These are phyloP conservation scores for Hydrochoerus hydrochaeris DNA, from an alignment of 2,113 vertebrate genomes.

Conservation along the genomic window DNA sequence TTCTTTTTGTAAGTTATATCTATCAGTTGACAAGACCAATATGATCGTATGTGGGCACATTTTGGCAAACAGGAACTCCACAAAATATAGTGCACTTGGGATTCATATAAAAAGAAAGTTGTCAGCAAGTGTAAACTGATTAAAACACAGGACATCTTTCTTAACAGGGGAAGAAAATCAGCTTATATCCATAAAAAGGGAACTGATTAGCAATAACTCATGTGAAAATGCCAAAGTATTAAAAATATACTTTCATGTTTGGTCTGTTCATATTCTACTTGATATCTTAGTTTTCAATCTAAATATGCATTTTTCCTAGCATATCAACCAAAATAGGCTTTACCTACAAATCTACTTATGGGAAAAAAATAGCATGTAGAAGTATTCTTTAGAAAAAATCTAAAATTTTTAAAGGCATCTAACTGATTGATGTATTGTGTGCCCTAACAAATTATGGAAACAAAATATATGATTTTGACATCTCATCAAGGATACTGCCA, in stretches of 20 bases:
- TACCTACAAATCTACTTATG: slow-evolving; percentile 53
- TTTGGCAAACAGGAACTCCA: slow-evolving; percentile 74
- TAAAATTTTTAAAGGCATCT: background rate
- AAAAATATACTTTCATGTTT: slow-evolving; percentile 71
- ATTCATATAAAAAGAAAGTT: slow-evolving; percentile 76
- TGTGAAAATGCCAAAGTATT: slow-evolving; percentile 67
- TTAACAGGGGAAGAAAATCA: slow-evolving; percentile 62
- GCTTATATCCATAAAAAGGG: slow-evolving; percentile 63
- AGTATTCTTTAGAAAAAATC: background rate
- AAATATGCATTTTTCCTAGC: slow-evolving; percentile 45
- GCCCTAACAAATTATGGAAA: background rate
- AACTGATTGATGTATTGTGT: slow-evolving; percentile 4
- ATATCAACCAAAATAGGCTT: slow-evolving; percentile 25
- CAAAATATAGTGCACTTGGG: slow-evolving; percentile 70
- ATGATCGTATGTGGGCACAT: slow-evolving; percentile 75
- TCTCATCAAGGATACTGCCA: too few relatives aligned
- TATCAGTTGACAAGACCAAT: slow-evolving; percentile 80
- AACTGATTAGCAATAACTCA: slow-evolving; percentile 64
- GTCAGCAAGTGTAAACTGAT: slow-evolving; percentile 64
- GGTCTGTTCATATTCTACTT: slow-evolving; percentile 69
- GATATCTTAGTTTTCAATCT: slow-evolving; percentile 65
- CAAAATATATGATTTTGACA: too few relatives aligned
- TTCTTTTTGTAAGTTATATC: slow-evolving; percentile 75
- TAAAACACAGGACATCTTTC: slow-evolving; percentile 77
- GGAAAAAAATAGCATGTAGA: background rate